Evolutionary conservation across 2,888 invertebrate genomes (phyloP).

Genomic region (Drosophila leonis): DNA sequence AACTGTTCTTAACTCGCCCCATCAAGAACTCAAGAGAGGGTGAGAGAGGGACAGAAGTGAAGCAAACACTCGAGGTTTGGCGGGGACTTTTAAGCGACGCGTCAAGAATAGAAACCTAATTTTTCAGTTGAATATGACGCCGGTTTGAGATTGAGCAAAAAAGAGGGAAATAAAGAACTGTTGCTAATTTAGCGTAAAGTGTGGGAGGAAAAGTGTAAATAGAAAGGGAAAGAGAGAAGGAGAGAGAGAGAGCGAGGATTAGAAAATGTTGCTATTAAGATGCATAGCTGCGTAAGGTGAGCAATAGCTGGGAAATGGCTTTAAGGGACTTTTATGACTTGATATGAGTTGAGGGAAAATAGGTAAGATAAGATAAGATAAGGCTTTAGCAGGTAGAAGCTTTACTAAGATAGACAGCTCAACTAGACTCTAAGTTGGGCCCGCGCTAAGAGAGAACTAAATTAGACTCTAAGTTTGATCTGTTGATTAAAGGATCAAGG

Average conservation of each 20-base stretch:
- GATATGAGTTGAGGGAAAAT: neutral
- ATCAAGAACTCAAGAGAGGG: slow-evolving; percentile 9
- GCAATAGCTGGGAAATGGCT: neutral
- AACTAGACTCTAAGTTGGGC: neutral
- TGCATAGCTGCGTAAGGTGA: neutral
- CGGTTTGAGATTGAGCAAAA: slow-evolving; percentile 19
- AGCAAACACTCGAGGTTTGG: slow-evolving; percentile 11
- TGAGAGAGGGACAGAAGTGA: neutral
- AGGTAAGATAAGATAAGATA: neutral
- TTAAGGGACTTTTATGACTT: neutral
- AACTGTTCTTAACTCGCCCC: slow-evolving; percentile 30
- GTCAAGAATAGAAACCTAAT: slow-evolving; percentile 45
- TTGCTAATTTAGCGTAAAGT: slow-evolving; percentile 38
- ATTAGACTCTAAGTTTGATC: neutral
- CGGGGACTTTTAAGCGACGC: slow-evolving; percentile 29
- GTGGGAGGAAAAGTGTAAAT: neutral
- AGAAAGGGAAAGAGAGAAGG: neutral
- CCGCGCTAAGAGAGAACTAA: neutral
- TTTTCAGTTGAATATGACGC: slow-evolving; percentile 36
- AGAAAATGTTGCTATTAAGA: neutral
- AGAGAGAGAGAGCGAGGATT: neutral
- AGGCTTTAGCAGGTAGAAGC: neutral
- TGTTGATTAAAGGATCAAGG: neutral
- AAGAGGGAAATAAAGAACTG: slow-evolving; percentile 21
- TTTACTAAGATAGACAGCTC: neutral